phyloP scores from a whole-genome alignment of 2,797 vertebrate species.

The Xerus rutilus region DNA sequence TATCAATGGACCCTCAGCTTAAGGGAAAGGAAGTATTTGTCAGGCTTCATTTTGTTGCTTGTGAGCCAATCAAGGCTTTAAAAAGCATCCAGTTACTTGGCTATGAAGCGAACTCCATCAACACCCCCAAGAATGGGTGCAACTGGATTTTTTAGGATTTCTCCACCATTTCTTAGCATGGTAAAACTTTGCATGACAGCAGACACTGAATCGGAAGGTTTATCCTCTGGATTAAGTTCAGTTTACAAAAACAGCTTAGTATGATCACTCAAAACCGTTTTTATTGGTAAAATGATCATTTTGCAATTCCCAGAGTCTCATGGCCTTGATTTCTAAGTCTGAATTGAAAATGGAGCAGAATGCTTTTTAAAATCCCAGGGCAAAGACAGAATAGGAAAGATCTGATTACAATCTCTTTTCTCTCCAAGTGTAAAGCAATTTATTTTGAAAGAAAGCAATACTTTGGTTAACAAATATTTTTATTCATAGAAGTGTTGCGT shows the following conservation, averaged over 20 bases:
- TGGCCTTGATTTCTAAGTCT: constrained; percentile 50
- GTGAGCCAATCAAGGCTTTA: constrained; percentile 7
- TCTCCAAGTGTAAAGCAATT: constrained; percentile 49
- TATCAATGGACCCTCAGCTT: not conserved
- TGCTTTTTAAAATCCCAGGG: constrained; percentile 62
- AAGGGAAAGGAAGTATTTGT: not conserved
- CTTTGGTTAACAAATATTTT: constrained; percentile 73
- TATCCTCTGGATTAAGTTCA: constrained; percentile 54
- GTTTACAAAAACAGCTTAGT: constrained; percentile 59
- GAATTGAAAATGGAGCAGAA: constrained; percentile 65
- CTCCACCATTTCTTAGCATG: not conserved
- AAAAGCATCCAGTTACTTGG: not conserved
- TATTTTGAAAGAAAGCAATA: constrained; percentile 76
- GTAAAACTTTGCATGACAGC: constrained; percentile 43
- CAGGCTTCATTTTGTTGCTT: constrained; percentile 34
- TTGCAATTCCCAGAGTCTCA: constrained; percentile 59
- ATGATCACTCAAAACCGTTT: constrained; percentile 58
- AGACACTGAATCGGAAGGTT: not conserved
- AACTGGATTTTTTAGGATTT: not conserved
- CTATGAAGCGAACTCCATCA: not conserved
- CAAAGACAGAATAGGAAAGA: constrained; percentile 61
- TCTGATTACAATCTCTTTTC: constrained; percentile 69
- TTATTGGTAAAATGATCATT: constrained; percentile 75
- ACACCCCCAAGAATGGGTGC: not conserved
- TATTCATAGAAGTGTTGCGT: constrained; percentile 46